Percentiles rank a stretch among this genome's conserved stretches.
phyloP scores from a whole-genome alignment of 2,888 invertebrate genomes.

The Atethmia centrago region DNA sequence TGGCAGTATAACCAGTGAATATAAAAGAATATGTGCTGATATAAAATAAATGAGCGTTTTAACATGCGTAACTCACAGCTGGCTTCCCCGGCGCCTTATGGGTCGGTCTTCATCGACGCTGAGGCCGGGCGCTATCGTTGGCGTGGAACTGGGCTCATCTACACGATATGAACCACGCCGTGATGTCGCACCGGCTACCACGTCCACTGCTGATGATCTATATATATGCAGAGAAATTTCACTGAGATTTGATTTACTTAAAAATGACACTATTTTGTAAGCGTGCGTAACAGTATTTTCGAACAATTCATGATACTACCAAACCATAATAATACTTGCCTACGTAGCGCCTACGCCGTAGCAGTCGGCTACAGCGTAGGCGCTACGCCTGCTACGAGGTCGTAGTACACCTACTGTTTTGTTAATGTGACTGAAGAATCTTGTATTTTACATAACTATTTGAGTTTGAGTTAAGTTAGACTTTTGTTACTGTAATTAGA shows the following conservation, averaged over 20 bases:
- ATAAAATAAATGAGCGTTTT: no score
- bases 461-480: background rate
- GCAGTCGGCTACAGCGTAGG: conserved; percentile 7
- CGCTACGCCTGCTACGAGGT: conserved; percentile 20
- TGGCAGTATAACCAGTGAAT: no score
- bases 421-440: no score
- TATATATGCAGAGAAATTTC: conserved; percentile 55
- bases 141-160: conserved; percentile 90
- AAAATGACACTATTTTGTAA: no score
- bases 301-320: no score
- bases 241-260: no score
- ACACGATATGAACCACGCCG: conserved; percentile 91
- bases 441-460: background rate
- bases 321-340: no score
- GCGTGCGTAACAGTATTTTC: no score
- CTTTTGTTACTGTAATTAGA: background rate
- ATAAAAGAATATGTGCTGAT: no score
- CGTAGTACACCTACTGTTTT: no score
- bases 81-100: conserved; percentile 94
- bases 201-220: conserved; percentile 96
- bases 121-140: conserved; percentile 89
- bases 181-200: conserved; percentile 93
- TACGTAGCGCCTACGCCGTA: conserved; percentile 27
- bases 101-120: conserved; percentile 94
- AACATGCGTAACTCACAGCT: conserved; percentile 92